Conservation (phyloP, 2,113 vertebrate species). For the Caracal caracal region DNA sequence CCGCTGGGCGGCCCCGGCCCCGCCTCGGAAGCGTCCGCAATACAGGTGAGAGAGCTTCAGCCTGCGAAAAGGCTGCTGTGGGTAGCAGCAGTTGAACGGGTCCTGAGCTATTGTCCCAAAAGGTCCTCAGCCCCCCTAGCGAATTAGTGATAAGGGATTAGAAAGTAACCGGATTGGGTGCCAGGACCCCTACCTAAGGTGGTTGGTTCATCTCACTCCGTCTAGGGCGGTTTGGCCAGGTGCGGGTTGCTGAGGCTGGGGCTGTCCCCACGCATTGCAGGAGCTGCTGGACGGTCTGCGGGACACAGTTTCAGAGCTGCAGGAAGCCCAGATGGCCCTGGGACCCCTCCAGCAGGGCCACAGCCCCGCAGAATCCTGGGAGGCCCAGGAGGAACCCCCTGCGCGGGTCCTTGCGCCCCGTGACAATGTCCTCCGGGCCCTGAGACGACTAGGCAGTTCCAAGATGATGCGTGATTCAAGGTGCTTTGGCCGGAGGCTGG, state of each 20-base stretch:
- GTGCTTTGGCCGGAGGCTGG: conserved; percentile 92
- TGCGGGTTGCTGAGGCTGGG: background rate
- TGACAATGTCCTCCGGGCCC: conserved; percentile 81
- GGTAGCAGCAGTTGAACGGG: background rate
- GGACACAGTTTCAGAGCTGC: conserved; percentile 79
- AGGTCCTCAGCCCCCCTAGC: background rate
- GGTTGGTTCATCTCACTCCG: rapidly evolving
- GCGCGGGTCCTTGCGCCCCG: conserved; percentile 73
- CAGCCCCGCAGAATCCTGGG: rapidly evolving
- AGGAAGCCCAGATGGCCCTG: conserved; percentile 45
- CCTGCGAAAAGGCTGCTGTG: background rate
- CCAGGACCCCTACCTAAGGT: background rate
- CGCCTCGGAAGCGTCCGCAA: conserved; percentile 83
- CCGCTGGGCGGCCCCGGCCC: conserved; percentile 83
- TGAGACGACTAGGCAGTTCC: conserved; percentile 77
- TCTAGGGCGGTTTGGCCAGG: background rate
- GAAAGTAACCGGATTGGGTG: rapidly evolving
- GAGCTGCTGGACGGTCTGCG: conserved; percentile 85
- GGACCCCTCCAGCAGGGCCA: conserved; percentile 41
- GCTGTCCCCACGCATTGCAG: conserved; percentile 77
- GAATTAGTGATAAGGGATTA: background rate
- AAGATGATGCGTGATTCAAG: conserved; percentile 83
- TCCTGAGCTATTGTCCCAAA: no score
- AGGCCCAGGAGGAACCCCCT: conserved; percentile 1
- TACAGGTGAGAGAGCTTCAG: conserved; percentile 87